phyloP scores from a whole-genome alignment of 2,113 vertebrate genomes.

The Trochalopteron elliotii region DNA sequence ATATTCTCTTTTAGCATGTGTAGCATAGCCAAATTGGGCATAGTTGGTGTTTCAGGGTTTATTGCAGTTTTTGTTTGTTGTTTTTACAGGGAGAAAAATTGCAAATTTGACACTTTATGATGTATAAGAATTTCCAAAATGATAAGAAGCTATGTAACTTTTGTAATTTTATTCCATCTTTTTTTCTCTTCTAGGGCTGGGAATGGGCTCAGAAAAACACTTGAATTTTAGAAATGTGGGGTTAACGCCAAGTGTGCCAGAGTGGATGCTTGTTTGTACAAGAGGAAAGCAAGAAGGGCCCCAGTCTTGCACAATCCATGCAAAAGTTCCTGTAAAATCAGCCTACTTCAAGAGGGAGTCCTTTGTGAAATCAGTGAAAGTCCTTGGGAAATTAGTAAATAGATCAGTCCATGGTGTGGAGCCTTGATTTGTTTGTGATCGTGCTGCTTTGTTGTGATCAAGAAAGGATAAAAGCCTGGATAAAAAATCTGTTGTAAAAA shows the following conservation, averaged over 20 bases:
- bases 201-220: neutral
- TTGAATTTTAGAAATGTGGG: neutral
- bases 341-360: neutral
- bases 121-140: neutral
- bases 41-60: neutral
- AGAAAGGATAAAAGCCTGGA: neutral
- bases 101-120: neutral
- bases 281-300: neutral
- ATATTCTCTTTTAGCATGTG: neutral
- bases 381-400: neutral
- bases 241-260: neutral
- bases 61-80: neutral
- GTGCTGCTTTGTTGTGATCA: neutral
- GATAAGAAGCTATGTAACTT: neutral
- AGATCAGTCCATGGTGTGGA: neutral
- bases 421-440: neutral
- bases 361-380: neutral
- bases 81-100: neutral
- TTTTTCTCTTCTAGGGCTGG: neutral
- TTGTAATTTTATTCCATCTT: neutral
- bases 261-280: neutral
- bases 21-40: neutral
- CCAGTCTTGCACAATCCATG: neutral
- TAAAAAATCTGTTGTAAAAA: neutral
- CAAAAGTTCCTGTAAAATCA: neutral